Evolutionary conservation across 2,888 invertebrate species (phyloP).

Genomic region (Melieria picta): DNA sequence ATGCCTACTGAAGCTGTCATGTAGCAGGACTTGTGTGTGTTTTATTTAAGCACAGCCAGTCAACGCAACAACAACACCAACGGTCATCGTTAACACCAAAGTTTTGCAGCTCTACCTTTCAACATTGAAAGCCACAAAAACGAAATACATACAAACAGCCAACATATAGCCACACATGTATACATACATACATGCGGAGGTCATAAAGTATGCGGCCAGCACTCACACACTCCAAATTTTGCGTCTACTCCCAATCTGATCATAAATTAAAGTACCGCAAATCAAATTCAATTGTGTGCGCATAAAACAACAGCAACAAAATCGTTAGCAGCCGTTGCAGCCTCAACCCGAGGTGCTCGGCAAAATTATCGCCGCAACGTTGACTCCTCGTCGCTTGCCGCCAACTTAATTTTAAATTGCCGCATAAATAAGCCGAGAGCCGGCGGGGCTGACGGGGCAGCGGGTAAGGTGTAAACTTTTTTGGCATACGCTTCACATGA

Average conservation of each 20-base stretch:
- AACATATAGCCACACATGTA: neutral
- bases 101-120: too few species aligned
- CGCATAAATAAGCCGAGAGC: constrained; percentile 20
- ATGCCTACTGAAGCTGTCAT: too few species aligned
- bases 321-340: neutral
- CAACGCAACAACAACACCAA: too few species aligned
- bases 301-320: constrained; percentile 1
- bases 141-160: neutral
- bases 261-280: constrained; percentile 61
- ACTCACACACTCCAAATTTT: neutral
- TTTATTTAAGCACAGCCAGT: too few species aligned
- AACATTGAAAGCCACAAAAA: too few species aligned
- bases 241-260: constrained; percentile 31
- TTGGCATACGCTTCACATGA: constrained; percentile 38
- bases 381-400: constrained; percentile 3
- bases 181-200: neutral
- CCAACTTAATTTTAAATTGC: constrained; percentile 23
- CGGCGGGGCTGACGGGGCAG: neutral
- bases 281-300: constrained; percentile 52
- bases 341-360: too few species aligned
- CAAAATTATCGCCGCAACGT: too few species aligned
- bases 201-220: constrained; percentile 12
- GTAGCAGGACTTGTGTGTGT: too few species aligned
- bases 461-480: constrained; percentile 26
- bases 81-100: too few species aligned